Evolutionary conservation across 2,888 invertebrate species (phyloP).

Genomic region (Apamea crenata): DNA sequence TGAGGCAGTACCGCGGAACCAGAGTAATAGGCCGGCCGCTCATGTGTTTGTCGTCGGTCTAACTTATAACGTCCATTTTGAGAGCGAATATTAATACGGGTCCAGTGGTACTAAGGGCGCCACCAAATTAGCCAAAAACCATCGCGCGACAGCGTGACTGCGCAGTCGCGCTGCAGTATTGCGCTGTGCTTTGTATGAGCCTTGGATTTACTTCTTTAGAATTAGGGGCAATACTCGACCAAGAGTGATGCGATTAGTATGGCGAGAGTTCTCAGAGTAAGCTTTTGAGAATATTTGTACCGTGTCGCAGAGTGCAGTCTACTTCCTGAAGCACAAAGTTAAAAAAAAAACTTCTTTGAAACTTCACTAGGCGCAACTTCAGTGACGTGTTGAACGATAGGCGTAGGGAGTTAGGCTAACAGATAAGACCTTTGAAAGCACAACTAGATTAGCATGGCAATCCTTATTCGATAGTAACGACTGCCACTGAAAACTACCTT

Average conservation of each 20-base stretch:
- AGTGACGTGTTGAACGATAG: not conserved
- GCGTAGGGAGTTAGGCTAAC: too few relatives aligned
- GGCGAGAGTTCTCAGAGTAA: not conserved
- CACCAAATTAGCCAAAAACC: too few relatives aligned
- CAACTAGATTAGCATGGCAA: not conserved
- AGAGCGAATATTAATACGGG: not conserved
- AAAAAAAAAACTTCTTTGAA: too few relatives aligned
- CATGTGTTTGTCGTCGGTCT: not conserved
- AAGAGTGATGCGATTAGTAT: not conserved
- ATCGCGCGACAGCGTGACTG: too few relatives aligned
- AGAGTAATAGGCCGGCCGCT: not conserved
- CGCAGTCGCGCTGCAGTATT: too few relatives aligned
- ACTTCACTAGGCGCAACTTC: too few relatives aligned
- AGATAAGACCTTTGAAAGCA: not conserved
- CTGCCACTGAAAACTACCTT: not conserved
- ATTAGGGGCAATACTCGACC: not conserved
- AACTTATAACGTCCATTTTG: not conserved
- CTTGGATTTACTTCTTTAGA: too few relatives aligned
- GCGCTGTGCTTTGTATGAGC: too few relatives aligned
- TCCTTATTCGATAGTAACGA: not conserved
- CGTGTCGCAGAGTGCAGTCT: not conserved
- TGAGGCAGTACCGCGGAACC: not conserved
- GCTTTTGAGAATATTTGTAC: not conserved
- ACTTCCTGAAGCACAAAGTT: constrained; percentile 1
- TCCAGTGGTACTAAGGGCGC: too few relatives aligned